Evolutionary conservation across 2,888 invertebrate genomes (phyloP).

Genomic region (Glomeris marginata): DNA sequence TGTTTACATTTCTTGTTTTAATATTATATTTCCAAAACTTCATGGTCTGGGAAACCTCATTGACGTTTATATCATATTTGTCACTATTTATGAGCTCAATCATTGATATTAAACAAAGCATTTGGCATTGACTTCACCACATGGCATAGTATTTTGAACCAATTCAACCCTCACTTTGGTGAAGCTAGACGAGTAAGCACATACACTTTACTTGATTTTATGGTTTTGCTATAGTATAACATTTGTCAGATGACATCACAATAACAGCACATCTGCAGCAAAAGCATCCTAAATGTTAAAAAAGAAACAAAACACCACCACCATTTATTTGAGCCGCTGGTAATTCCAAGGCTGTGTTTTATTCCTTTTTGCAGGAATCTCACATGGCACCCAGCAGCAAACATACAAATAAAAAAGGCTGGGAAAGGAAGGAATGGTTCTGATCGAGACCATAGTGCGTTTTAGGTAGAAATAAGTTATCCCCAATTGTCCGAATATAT

Average conservation of each 20-base stretch:
- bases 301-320: background rate
- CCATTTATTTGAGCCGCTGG: background rate
- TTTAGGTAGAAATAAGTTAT: constrained; percentile 11
- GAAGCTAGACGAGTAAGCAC: background rate
- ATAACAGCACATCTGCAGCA: too few species aligned
- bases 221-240: background rate
- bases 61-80: too few species aligned
- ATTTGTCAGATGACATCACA: background rate
- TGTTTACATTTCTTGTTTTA: too few species aligned
- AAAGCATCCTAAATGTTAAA: too few species aligned
- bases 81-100: too few species aligned
- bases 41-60: too few species aligned
- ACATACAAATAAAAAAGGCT: constrained; percentile 13
- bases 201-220: background rate
- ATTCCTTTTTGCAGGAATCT: constrained; percentile 4
- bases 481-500: background rate
- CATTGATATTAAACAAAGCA: too few species aligned
- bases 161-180: too few species aligned
- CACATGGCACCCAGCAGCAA: constrained; percentile 13
- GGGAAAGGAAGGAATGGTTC: constrained; percentile 15
- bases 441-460: constrained; percentile 7
- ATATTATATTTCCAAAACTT: too few species aligned
- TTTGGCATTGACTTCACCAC: too few species aligned
- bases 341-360: constrained; percentile 1
- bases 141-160: too few species aligned